Evolutionary conservation across 2,113 vertebrate species (phyloP).

Genomic region (Cariama cristata): DNA sequence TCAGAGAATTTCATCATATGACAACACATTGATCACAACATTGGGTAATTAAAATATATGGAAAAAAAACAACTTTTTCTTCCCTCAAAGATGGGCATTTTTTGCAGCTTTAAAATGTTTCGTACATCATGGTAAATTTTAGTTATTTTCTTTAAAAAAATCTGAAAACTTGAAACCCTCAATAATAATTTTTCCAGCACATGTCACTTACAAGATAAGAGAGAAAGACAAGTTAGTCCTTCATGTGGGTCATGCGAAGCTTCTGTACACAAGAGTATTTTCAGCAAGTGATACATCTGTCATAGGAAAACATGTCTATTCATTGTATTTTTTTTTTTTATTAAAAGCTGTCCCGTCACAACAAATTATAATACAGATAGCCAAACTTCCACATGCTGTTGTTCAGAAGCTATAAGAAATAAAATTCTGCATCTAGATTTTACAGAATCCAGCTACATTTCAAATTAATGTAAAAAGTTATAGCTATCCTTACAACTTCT

Average conservation of each 20-base stretch:
- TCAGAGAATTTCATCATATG: background rate
- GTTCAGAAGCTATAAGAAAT: background rate
- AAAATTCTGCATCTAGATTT: background rate
- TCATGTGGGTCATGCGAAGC: background rate
- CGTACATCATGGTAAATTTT: background rate
- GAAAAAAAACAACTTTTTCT: fast-evolving
- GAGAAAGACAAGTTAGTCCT: background rate
- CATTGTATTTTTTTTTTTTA: background rate
- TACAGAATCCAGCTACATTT: background rate
- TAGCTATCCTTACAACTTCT: background rate
- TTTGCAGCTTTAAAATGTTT: background rate
- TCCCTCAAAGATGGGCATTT: fast-evolving
- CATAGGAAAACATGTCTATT: background rate
- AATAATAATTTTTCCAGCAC: background rate
- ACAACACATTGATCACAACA: background rate
- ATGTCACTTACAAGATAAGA: background rate
- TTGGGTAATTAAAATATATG: background rate
- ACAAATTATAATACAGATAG: background rate
- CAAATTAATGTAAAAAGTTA: background rate
- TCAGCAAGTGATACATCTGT: background rate
- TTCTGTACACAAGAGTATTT: background rate
- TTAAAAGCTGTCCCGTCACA: background rate
- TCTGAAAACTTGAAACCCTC: background rate
- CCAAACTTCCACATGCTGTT: background rate
- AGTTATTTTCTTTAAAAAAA: background rate